phyloP scores from a whole-genome alignment of 2,113 vertebrate species.

The Microtus pennsylvanicus region DNA sequence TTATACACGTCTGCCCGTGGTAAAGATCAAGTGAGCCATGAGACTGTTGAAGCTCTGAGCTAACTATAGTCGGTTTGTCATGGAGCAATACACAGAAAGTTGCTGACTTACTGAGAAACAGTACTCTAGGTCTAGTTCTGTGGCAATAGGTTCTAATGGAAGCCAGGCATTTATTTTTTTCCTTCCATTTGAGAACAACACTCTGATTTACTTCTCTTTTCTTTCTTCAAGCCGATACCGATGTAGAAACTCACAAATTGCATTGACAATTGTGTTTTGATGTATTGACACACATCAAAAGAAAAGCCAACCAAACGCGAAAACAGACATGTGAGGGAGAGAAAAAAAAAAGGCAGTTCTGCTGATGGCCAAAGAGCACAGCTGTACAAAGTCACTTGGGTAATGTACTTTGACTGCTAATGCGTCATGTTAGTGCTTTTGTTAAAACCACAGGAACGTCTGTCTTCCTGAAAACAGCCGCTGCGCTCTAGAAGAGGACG shows the following conservation, averaged over 20 bases:
- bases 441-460: constrained; percentile 46
- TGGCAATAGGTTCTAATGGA: not conserved
- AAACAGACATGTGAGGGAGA: not conserved
- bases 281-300: constrained; percentile 41
- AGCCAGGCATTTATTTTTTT: not conserved
- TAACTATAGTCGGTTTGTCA: not conserved
- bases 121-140: no score
- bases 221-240: not conserved
- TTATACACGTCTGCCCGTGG: not conserved
- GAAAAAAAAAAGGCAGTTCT: not conserved
- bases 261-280: not conserved
- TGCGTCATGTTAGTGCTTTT: constrained; percentile 16
- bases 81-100: not conserved
- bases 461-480: constrained; percentile 48
- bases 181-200: not conserved
- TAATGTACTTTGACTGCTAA: constrained; percentile 53
- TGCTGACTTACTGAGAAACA: not conserved
- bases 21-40: not conserved
- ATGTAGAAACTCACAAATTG: not conserved
- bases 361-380: not conserved
- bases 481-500: constrained; percentile 41
- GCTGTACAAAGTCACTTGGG: not conserved
- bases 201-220: not conserved
- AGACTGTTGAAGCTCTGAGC: not conserved
- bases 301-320: constrained; percentile 38